phyloP scores from a whole-genome alignment of 37 sponge, comb jelly and placozoan genomes.

The Ephydatia muelleri region DNA sequence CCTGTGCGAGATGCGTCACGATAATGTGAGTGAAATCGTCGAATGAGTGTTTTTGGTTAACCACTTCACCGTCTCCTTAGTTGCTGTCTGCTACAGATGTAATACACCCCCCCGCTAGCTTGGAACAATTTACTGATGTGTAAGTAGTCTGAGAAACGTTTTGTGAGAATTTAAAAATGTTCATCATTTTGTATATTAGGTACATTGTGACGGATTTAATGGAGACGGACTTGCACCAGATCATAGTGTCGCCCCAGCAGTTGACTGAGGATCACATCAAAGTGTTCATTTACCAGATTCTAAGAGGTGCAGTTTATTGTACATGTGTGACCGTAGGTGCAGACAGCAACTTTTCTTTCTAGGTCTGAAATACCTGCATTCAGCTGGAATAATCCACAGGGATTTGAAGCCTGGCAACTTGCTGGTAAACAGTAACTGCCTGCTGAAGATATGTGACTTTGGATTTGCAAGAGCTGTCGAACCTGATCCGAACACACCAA shows the following conservation, averaged over 20 bases:
- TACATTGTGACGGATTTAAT: conserved; percentile 78
- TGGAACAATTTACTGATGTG: conserved; percentile 74
- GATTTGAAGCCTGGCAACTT: conserved; percentile 92
- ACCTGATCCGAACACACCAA: conserved; percentile 61
- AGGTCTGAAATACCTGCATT: conserved; percentile 90
- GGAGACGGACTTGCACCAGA: conserved; percentile 86
- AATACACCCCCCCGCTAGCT: conserved; percentile 46
- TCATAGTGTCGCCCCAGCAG: conserved; percentile 76
- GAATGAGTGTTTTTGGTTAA: neutral
- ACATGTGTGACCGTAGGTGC: neutral
- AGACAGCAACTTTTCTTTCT: neutral
- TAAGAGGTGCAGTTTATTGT: conserved; percentile 61
- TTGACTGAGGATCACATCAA: conserved; percentile 86
- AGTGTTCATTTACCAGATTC: conserved; percentile 84
- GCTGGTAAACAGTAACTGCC: conserved; percentile 84
- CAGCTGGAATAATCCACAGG: conserved; percentile 89
- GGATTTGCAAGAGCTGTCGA: conserved; percentile 89
- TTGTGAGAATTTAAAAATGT: neutral
- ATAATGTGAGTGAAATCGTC: conserved; percentile 71
- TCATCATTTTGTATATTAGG: conserved; percentile 23
- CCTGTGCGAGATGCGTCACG: conserved; percentile 82
- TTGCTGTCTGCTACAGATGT: conserved; percentile 71
- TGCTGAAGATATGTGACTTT: conserved; percentile 89
- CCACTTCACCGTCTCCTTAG: conserved; percentile 17
- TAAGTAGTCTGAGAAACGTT: conserved; percentile 19